Base-by-base conservation (phyloP, 2,888 invertebrate genomes). In the Adineta ricciae region DNA sequence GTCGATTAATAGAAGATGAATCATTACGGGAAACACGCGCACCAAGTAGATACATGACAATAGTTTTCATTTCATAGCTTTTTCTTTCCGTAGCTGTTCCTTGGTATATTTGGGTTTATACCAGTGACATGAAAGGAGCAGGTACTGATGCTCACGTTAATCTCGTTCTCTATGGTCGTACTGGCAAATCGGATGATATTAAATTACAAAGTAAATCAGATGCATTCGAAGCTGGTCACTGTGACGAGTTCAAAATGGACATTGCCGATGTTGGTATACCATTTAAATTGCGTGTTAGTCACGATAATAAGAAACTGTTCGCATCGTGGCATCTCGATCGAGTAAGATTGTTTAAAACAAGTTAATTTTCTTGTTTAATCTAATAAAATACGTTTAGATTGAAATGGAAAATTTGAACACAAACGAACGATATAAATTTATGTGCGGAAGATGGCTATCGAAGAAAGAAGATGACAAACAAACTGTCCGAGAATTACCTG, bases 311-410 rank as follows among this genome's bases (percentile, higher is more conserved):
- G 56, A 89, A 90, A 2, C 46, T 87, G 5, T 88, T 88, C 72
- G 87, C 90, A 14, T 90, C 89, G n/a, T 91, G 91, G 91, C 90
- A 90, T 88, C 87, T 91, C 8, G 88, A 90, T 72, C 89, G 88
- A 88, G 78, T 78, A 78, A 46, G 27, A 11, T 24, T n/a, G n/a
- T n/a, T 46, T 21, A 4, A 38, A n/a, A n/a, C 21, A 54, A 41
- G 2, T 73, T 4, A 54, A 9, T 32, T 24, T 27, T 27, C 32
- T 27, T 56, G 83, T 72, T 56, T 83, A 9, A 50, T 50, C 19
- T 50, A 16, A 19, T 46, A 9, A 56, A 84, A 46, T 83, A 83
- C 36, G 83, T 56, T 36, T 85, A 90, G 90, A 87, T 90, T 87
- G 90, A 90, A 86, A 88, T 90, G 88, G 89, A 90, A 86, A 89